Evolutionary conservation across 2,888 invertebrate species (phyloP), one percentile per base, ranked within the genome.

Genomic region (Morpho deidamia): DNA sequence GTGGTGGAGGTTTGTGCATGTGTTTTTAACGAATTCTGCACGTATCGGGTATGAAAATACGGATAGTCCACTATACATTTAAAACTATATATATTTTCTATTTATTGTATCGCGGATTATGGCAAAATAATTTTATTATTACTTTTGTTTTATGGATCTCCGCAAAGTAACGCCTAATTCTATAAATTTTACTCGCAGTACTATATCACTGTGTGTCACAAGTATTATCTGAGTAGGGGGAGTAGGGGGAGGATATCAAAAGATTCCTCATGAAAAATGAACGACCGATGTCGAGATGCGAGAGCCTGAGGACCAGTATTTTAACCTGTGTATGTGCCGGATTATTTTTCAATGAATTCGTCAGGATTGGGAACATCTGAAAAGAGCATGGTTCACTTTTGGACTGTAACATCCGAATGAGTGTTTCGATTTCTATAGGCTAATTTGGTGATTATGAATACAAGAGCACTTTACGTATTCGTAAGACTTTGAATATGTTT

Each of bases 181-280:
- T n/a, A n/a, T n/a, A n/a, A n/a, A n/a, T n/a, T 23, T 23, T 23
- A 23, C 23, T 23, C 23, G 5, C 23, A 23, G 23, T 23, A 3
- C 23, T 23, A 5, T 23, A 23, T 5, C 23, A 1, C 76, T 11
- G 71, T 81, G 62, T 75, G 76, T 75, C 60, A 32, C 61, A 12
- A 64, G 69, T 64, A 82, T 81, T 82, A 84, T 81, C 81, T 72
- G 75, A 68, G 73, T 61, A 65, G 58, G 63, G 55, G 72, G 72
- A 69, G 55, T 64, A 60, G 63, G 69, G 72, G 74, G 74, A 71
- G 67, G 75, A 71, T 79, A 84, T 85, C 83, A 86, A 86, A 86
- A 85, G 85, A 85, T 83, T 78, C 74, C 80, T 83, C 84, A 82
- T 88, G 78, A 87, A 82, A 86, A 83, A 82, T 85, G 85, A 76